Conservation (phyloP, 2,797 vertebrate species). For the Argyrosomus regius region DNA sequence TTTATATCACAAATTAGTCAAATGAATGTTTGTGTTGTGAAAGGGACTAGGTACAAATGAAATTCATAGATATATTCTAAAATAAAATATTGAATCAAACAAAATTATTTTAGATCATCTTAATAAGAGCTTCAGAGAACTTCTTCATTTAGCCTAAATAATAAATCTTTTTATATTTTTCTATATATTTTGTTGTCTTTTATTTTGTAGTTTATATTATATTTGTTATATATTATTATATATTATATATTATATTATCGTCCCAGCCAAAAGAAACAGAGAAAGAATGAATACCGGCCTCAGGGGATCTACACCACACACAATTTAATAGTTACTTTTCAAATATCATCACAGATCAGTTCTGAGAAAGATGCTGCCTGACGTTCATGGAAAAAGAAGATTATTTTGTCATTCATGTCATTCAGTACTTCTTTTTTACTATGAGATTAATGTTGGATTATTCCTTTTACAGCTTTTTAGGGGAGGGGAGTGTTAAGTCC, state of each 20-base stretch:
- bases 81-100: no score
- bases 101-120: no score
- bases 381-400: constrained; percentile 9
- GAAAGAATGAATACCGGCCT: background rate
- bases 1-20: no score
- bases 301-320: background rate
- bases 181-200: no score
- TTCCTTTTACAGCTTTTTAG: constrained; percentile 8
- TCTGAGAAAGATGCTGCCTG: constrained; percentile 1
- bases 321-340: constrained; percentile 1
- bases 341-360: constrained; percentile 4
- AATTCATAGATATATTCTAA: no score
- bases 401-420: constrained; percentile 26
- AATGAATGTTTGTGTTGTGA: no score
- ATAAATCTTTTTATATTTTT: no score
- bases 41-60: no score
- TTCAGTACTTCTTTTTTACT: constrained; percentile 1
- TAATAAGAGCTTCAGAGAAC: no score
- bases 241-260: background rate
- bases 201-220: no score
- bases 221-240: background rate
- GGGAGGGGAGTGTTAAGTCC: background rate
- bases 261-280: background rate
- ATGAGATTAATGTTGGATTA: constrained; percentile 9
- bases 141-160: no score